These are phyloP conservation scores for Drosophila nebulosa DNA, from an alignment of 1,140 invertebrate species.

Conservation along the genomic window DNA sequence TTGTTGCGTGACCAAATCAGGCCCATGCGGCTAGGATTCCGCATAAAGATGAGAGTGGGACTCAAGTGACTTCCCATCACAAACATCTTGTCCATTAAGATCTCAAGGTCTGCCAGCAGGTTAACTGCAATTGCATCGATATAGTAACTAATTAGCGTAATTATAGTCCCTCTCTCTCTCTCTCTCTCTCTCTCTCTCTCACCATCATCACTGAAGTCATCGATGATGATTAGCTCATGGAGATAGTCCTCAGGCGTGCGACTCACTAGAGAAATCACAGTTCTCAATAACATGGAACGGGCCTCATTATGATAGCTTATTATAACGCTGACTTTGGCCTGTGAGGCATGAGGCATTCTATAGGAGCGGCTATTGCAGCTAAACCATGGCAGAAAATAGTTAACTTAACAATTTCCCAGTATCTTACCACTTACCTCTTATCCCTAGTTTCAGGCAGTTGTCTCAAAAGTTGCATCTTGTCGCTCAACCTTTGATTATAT, in stretches of 20 bases:
- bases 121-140: constrained; percentile 4
- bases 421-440: constrained; percentile 18
- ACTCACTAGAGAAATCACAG: constrained; percentile 88
- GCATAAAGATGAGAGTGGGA: constrained; percentile 54
- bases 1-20: constrained; percentile 88
- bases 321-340: constrained; percentile 85
- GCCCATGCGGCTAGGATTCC: constrained; percentile 88
- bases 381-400: neutral
- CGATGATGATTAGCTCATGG: constrained; percentile 95
- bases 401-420: neutral
- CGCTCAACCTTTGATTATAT: constrained; percentile 50
- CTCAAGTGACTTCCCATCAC: constrained; percentile 80
- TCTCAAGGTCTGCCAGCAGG: constrained; percentile 24
- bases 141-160: neutral
- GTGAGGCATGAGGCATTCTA: constrained; percentile 1
- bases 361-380: constrained; percentile 28
- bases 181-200: constrained; percentile 33
- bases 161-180: neutral
- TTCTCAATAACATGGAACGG: constrained; percentile 89
- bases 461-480: constrained; percentile 37
- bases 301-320: constrained; percentile 94
- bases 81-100: constrained; percentile 82
- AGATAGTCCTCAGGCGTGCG: constrained; percentile 88
- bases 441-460: constrained; percentile 46
- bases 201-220: constrained; percentile 92